Evolutionary conservation across 2,888 invertebrate genomes (phyloP), one percentile per base, ranked within the genome.

Genomic region (Temnothorax ravouxi): DNA sequence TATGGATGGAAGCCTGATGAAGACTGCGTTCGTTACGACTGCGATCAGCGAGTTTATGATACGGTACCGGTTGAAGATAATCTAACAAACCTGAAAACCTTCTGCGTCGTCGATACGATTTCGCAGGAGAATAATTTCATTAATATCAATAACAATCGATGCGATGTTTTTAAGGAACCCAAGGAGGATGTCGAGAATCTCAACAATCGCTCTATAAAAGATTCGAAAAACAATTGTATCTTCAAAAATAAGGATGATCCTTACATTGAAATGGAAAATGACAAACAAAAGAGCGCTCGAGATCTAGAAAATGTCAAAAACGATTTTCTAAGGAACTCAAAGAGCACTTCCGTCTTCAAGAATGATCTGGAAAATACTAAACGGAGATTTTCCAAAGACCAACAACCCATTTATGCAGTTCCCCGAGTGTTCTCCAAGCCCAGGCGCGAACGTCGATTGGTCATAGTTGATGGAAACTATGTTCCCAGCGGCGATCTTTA

Each of bases 401-500:
- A 77, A 13, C 93, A 92, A 25, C 93, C 93, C 66, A 91, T 94
- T 8, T 94, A 94, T 85, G 94, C 94, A 6, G 89, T 93, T 15
- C 93, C 94, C 6, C 91, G 90, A 67, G 86, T 88, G 3, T 50
- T 84, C 2, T 41, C 84, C 25, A 88, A 86, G 6, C 44, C 79
- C 25, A 79, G 82, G 13, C 85, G 83, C 8, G 88, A 89, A 9
- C 91, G 86, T 50, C 84, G 86, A 4, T 54, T 85, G 34, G 74
- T 83, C 4, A 61, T 85, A 1, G 84, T 86, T 0, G 93, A 93
- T n/a, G 91, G 91, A 0, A 94, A 94, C 86, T 94, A 94, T 83
- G 93, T 94, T 0, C 93, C 93, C 0, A 93, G 94, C 61, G 93
- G 93, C 21, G 93, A 94, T 89, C 90, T 94, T 3, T 94, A 93